Evolutionary conservation across 2,888 invertebrate species (phyloP), one percentile per base, ranked within the genome.

Genomic region (Mantis religiosa): DNA sequence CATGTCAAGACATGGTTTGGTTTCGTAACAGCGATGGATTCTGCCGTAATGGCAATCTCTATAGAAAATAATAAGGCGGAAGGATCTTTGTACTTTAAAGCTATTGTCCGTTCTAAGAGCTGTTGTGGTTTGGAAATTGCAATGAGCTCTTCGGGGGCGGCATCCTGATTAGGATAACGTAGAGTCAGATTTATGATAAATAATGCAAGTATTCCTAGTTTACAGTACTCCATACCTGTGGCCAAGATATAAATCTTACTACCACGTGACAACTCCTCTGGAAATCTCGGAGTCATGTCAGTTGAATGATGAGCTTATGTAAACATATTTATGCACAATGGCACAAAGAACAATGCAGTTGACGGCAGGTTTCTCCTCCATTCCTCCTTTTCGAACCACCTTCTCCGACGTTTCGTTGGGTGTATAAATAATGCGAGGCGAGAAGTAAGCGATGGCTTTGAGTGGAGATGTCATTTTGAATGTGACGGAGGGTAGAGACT

Each of bases 401-500:
- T 71, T 71, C 20, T 8, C 54, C 54, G 54, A 71, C 54, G 54
- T 71, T 71, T 20, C 20, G 54, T 20, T 71, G 54, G 54, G 54
- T 71, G 54, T 71, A 71, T 71, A 71, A 71, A 71, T 71, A 71
- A 71, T 71, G 54, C 54, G 20, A 25, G 54, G 54, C 15, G 54
- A 71, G 54, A 71, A 71, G 54, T 20, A 71, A 71, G 54, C 54
- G 54, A 71, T 71, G 54, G 54, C 54, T 71, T 71, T 85, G 85
- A 47, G 47, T 84, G 86, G 71, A 81, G 81, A 81, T 87, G 86
- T 85, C 88, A 71, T 71, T 71, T 83, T 87, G 85, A 82, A 85
- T 87, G 87, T 27, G 89, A 82, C 28, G n/a, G 82, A 82, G 34
- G 87, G 82, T 15, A 71, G 86, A 47, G 81, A 28, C 20, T 87